Base-by-base conservation (phyloP, 1,140 invertebrate species). In the Acromyrmex charruanus region DNA sequence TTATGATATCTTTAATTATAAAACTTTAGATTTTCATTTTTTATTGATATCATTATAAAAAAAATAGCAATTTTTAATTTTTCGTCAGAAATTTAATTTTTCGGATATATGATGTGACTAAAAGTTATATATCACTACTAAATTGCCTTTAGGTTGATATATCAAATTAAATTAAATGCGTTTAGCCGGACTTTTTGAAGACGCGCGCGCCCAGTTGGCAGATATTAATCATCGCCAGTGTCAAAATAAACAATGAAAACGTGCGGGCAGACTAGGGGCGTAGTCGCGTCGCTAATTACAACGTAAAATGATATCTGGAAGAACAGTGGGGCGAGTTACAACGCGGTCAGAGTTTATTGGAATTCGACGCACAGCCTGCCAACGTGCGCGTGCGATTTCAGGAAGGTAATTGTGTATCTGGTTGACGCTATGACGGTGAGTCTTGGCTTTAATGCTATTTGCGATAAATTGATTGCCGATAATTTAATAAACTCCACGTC, bases 371-470 rank as follows among this genome's bases (percentile, higher is more conserved):
- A 82, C 49, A 53, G 16, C 21, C 21, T 3, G 44, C 9, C 63
- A 35, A 66, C 14, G n/a, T 35, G 61, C 44, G 44, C 53, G 68
- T 39, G 55, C 55, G 55, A 84, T 84, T 84, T 61, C 9, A 39
- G 35, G 25, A 9, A 39, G 35, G 39, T 74, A 49, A 82, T 82
- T 61, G 55, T 49, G 39, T 49, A 51, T 21, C 14, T 39, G 66
- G 31, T 58, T 6, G 68, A 10, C 6, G 53, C 25, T 59, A 16
- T 49, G 68, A 74, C 25, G 80, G 58, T 31, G 28, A 75, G 31
- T 84, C 80, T 84, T 84, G 80, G 55, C 69, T 84, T 84, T 82
- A 82, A 74, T n/a, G 68, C 39, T 84, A 74, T 84, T 84, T 84
- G 35, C 55, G 80, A 51, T 84, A 75, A 84, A 84, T 63, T 75